Evolutionary conservation across 2,888 invertebrate species (phyloP).

Genomic region (Phengaris alcon): DNA sequence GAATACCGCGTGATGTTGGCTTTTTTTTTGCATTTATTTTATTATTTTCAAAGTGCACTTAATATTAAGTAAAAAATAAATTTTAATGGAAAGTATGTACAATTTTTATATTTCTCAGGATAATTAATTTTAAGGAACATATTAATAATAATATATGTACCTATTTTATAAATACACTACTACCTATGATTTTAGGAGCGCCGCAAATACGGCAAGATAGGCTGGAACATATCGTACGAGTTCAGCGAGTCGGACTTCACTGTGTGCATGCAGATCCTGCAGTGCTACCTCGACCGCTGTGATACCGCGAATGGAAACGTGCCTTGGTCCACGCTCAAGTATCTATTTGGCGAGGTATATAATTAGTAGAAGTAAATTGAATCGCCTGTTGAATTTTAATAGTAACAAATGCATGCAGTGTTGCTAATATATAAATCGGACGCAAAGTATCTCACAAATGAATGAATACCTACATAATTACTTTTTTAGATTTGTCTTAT

Average conservation of each 20-base stretch:
- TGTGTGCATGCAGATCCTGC: conserved; percentile 91
- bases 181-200: conserved; percentile 82
- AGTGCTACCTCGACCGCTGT: conserved; percentile 89
- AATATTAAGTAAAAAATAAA: no score
- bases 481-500: no score
- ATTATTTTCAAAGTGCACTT: no score
- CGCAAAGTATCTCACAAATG: no score
- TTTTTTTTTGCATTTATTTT: not conserved
- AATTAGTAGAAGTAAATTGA: not conserved
- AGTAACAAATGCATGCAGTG: not conserved
- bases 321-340: conserved; percentile 95
- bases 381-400: not conserved
- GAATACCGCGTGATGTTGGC: no score
- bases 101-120: no score
- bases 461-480: no score
- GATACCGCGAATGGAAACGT: conserved; percentile 80
- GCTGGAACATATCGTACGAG: conserved; percentile 96
- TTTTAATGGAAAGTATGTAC: no score
- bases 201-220: conserved; percentile 94
- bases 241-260: conserved; percentile 96
- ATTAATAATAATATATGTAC: no score
- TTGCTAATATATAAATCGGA: no score
- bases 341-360: conserved; percentile 92
- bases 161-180: no score
- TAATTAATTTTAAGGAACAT: not conserved